Evolutionary conservation across 1,140 invertebrate genomes (phyloP), one percentile per base, ranked within the genome.

Genomic region (Oryctes rhinoceros): DNA sequence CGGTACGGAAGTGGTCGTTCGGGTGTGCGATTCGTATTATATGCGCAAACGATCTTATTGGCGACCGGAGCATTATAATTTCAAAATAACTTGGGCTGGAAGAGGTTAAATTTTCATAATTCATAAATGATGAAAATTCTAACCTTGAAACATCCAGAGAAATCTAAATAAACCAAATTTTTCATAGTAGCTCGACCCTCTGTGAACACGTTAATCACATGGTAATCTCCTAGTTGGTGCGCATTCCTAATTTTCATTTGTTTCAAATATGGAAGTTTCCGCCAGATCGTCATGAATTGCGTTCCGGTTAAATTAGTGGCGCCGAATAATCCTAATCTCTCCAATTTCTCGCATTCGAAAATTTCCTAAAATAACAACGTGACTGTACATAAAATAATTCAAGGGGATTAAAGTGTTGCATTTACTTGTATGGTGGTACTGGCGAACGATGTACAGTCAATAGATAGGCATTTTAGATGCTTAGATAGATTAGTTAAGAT

Each of bases 121-220:
- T 53, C 13, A 3, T 67, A n/a, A 9, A 35, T 20, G 11, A 67
- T 35, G 35, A 11, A 7, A 59, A n/a, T 59, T 15, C 24, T 78
- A 44, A 82, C 80, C 76, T 81, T 75, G n/a, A 74, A 81, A 67
- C 83, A 83, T 35, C 80, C 81, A 9, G 83, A 77, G 44, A 84
- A 78, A 79, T 84, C 82, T 9, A 84, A 75, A 9, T 48, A 35
- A 15, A 13, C 39, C 20, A 84, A 75, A 76, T 83, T 76, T 24
- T 59, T 44, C 77, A 83, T 80, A 13, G 79, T 62, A 3, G 74
- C 4, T 62, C 39, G n/a, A 3, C 81, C 80, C 24, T 77, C 39
- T 9, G n/a, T 74, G 44, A 84, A 81, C 24, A 84, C 15, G n/a
- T 78, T 9, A 7, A 76, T n/a, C 24, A 82, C 39, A 76, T 82